phyloP scores from a whole-genome alignment of 2,113 vertebrate genomes.

The Illadopsis cleaveri region DNA sequence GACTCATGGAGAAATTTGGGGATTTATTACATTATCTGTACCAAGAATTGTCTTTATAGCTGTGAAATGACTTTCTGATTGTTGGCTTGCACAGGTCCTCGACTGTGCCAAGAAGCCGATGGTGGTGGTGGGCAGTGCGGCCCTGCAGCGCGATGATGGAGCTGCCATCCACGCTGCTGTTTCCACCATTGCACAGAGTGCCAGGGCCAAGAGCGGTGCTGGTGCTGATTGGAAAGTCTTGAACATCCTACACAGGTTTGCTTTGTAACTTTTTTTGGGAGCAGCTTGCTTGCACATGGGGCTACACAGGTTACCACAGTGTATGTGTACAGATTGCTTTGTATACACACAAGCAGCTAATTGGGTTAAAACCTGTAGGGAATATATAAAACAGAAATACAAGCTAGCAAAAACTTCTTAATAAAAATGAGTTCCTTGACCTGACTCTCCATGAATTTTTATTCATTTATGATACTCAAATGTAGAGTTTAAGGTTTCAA shows the following conservation, averaged over 20 bases:
- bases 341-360: neutral
- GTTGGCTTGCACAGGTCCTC: conserved; percentile 75
- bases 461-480: neutral
- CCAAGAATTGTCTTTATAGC: neutral
- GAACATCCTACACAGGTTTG: conserved; percentile 95
- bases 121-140: conserved; percentile 90
- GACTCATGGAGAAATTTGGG: fast-evolving
- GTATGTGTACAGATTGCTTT: neutral
- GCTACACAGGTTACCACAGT: neutral
- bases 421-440: neutral
- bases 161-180: conserved; percentile 86
- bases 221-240: conserved; percentile 91
- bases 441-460: neutral
- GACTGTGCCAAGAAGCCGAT: conserved; percentile 86
- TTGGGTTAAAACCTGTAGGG: neutral
- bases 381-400: neutral
- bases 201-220: conserved; percentile 81
- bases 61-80: neutral
- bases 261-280: neutral
- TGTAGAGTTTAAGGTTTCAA: neutral
- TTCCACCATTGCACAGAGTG: conserved; percentile 87
- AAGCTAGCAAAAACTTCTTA: neutral
- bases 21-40: neutral
- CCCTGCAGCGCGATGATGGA: conserved; percentile 89
- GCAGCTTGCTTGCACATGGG: neutral